Evolutionary conservation across 2,797 vertebrate species (phyloP).

Genomic region (Anguilla marmorata): DNA sequence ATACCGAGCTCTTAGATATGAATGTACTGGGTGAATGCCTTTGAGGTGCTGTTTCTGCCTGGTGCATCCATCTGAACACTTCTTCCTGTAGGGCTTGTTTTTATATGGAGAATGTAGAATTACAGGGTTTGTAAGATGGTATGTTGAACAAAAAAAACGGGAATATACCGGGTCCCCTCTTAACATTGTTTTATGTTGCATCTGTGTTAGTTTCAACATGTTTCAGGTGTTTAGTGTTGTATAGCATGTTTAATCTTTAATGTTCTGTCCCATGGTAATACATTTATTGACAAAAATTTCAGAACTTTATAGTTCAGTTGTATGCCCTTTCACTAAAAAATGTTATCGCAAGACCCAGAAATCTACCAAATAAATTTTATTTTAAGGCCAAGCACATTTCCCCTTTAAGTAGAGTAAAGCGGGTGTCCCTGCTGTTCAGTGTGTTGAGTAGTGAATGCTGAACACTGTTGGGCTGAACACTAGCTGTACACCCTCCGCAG

Average conservation of each 20-base stretch:
- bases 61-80: not conserved
- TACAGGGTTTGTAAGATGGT: not conserved
- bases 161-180: not conserved
- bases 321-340: too few species aligned
- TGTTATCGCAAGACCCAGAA: too few species aligned
- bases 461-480: not conserved
- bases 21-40: not conserved
- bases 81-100: not conserved
- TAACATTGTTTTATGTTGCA: not conserved
- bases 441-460: not conserved
- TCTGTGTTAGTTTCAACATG: not conserved
- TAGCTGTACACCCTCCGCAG: not conserved
- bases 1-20: not conserved
- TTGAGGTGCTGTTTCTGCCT: not conserved
- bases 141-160: not conserved
- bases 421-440: not conserved
- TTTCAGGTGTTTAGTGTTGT: not conserved
- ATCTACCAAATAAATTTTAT: not conserved
- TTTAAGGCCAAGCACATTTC: not conserved
- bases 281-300: too few species aligned
- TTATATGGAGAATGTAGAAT: not conserved
- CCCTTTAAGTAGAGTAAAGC: not conserved
- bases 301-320: too few species aligned
- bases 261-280: not conserved
- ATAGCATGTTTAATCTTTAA: not conserved